Conservation (phyloP, 1,140 invertebrate genomes). For the Drosophila littoralis region DNA sequence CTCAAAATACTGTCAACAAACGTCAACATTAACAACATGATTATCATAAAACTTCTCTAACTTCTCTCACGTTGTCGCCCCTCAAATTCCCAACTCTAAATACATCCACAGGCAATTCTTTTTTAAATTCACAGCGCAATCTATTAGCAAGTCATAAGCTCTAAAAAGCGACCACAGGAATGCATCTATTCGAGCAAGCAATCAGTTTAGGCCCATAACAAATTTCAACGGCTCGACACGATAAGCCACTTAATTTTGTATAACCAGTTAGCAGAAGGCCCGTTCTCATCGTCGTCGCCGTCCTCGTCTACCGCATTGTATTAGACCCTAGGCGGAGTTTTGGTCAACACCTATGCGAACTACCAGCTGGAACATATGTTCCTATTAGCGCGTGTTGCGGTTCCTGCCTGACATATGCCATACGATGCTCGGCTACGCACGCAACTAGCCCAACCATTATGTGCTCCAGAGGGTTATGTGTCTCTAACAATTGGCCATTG, state of each 20-base stretch:
- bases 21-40: slow-evolving; percentile 31
- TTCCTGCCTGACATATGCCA: slow-evolving; percentile 54
- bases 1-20: slow-evolving; percentile 15
- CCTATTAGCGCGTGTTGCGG: slow-evolving; percentile 74
- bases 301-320: slow-evolving; percentile 10
- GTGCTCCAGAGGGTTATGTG: slow-evolving; percentile 40
- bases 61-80: neutral
- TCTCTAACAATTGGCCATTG: slow-evolving; percentile 74
- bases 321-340: slow-evolving; percentile 40
- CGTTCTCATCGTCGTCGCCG: too few relatives aligned
- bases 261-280: slow-evolving; percentile 34
- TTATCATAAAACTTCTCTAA: slow-evolving; percentile 50
- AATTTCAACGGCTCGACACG: slow-evolving; percentile 68
- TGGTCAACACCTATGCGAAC: slow-evolving; percentile 42
- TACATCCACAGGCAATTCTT: slow-evolving; percentile 37
- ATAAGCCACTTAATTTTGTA: slow-evolving; percentile 77
- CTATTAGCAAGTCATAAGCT: slow-evolving; percentile 44
- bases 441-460: slow-evolving; percentile 64
- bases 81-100: slow-evolving; percentile 7
- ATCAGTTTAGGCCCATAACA: slow-evolving; percentile 44
- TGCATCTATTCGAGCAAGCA: slow-evolving; percentile 29
- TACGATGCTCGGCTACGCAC: slow-evolving; percentile 21
- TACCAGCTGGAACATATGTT: slow-evolving; percentile 65
- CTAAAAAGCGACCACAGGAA: slow-evolving; percentile 10
- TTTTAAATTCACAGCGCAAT: slow-evolving; percentile 15